Base-by-base conservation (phyloP, 30 jellyfish, hydroid and myxozoan genomes). In the Aurelia coerulea region DNA sequence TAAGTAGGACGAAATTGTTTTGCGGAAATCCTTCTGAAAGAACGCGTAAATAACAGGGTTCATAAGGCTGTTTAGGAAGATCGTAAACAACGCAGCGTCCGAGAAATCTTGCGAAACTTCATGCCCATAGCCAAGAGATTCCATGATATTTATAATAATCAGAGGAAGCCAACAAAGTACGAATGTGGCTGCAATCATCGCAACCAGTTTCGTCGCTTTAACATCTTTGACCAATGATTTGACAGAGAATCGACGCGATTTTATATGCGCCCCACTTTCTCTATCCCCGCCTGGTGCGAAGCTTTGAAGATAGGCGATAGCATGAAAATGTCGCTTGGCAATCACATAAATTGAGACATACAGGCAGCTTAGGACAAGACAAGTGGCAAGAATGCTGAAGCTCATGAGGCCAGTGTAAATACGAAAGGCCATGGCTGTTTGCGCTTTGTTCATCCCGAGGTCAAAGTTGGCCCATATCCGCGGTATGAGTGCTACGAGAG, bases 171-270 rank as follows among this genome's bases (percentile, higher is more conserved):
- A 89, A 65, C 97, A 89, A 17, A 89, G 18, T 16, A 68, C 68
- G 77, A 81, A 80, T 19, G 90, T 76, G 17, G 74, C 37, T 5
- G 90, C 93, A 10, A 89, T 76, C 37, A 73, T 42, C 34, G 97
- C 97, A 31, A 75, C 83, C 16, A 89, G 97, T 60, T 89, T 89
- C 53, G 97, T 73, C 37, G 97, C 91, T 54, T 88, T 74, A 73
- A 89, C 90, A n/a, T 89, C 93, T 59, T 74, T 90, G 65, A 89
- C 90, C 68, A 89, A 65, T 5, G 91, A 89, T 32, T 65, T 80
- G 31, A 89, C 35, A 60, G 97, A 89, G 65, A 73, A 80, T 15
- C 97, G 80, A 1, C 93, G 91, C 33, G 54, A 33, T 58, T 46
- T 65, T 9, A 62, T 16, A 3, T 75, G 64, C 39, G 35, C 46